Evolutionary conservation across 2,113 vertebrate genomes (phyloP).

Genomic region (Strix aluco): DNA sequence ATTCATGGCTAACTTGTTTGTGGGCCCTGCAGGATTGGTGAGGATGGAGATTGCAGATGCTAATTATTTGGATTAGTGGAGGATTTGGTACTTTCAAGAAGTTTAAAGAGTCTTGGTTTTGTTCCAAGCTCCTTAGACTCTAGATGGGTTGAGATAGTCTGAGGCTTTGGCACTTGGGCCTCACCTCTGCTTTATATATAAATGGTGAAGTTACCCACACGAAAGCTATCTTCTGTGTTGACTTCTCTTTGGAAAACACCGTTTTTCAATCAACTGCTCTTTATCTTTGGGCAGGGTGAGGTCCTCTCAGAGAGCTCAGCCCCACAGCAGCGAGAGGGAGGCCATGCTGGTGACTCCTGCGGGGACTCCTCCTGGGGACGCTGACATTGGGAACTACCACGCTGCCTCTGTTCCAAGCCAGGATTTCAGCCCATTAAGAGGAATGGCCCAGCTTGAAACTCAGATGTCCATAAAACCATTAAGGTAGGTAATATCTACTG

Average conservation of each 20-base stretch:
- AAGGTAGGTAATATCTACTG: neutral
- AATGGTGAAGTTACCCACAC: neutral
- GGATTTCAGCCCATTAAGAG: neutral
- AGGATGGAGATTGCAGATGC: neutral
- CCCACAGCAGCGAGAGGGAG: neutral
- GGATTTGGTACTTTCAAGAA: neutral
- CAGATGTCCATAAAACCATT: neutral
- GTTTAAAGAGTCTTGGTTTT: neutral
- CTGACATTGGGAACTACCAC: neutral
- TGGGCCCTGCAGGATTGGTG: neutral
- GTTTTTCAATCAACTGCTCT: neutral
- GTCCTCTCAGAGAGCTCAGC: neutral
- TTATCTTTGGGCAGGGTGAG: neutral
- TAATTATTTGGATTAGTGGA: neutral
- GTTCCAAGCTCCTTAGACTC: neutral
- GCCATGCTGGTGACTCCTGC: neutral
- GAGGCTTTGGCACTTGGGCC: neutral
- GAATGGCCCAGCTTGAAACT: neutral
- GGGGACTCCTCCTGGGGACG: fast-evolving
- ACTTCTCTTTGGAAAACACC: neutral
- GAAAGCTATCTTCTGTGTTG: neutral
- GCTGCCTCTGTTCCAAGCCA: neutral
- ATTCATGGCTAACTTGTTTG: neutral
- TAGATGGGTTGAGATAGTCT: neutral
- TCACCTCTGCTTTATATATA: neutral